Percentiles rank a stretch among this genome's conserved stretches.
Conservation (phyloP, 2,113 vertebrate genomes). For the Sus scrofa region T2T-Sscrofa CM000827.6:67551001-67551500, state of each 20-base stretch:
- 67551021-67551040: not conserved
- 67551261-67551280: not conserved
- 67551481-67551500: not conserved
- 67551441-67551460: not conserved
- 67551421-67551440: not conserved
- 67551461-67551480: not conserved
- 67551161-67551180: not conserved
- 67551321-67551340: not conserved
- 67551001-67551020: not conserved
- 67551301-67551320: not conserved
- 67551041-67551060: not conserved
- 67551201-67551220: not conserved
- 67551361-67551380: not conserved
- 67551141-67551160: not conserved
- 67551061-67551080: not conserved
- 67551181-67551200: not conserved
- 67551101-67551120: not conserved
- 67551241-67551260: not conserved
- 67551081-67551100: not conserved
- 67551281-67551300: not conserved
- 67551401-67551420: not conserved
- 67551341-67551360: fast-evolving
- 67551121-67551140: not conserved
- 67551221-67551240: not conserved
- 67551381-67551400: not conserved